Conservation (phyloP, 1,140 invertebrate species). For the Philotrypesis tridentata region DNA sequence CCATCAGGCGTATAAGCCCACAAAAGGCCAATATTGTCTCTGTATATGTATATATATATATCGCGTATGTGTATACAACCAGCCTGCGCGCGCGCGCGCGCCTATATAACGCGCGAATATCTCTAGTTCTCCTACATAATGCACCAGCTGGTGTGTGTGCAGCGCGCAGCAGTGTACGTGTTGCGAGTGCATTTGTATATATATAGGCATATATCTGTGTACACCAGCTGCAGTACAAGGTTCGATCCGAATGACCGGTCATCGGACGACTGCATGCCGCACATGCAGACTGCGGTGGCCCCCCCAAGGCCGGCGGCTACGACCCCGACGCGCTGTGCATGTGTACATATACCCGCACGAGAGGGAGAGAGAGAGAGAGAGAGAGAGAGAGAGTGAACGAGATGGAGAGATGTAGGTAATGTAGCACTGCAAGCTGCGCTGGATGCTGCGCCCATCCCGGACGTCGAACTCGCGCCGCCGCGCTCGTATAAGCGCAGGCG, state of each 20-base stretch:
- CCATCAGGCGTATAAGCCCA: not conserved
- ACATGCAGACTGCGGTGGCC: not conserved
- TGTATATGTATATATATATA: not conserved
- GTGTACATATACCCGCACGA: not conserved
- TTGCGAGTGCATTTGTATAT: not conserved
- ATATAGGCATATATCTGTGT: too few relatives aligned
- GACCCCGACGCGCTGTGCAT: not conserved
- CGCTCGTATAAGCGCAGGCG: slow-evolving; percentile 27
- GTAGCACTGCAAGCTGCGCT: not conserved
- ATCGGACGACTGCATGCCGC: slow-evolving; percentile 1
- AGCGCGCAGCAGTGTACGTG: too few relatives aligned
- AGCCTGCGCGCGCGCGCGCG: too few relatives aligned
- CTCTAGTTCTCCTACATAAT: too few relatives aligned
- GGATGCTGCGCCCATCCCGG: slow-evolving; percentile 14
- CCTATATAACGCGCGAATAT: not conserved
- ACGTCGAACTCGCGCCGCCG: slow-evolving; percentile 13
- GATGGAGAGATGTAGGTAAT: not conserved
- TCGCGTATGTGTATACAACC: not conserved
- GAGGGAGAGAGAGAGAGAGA: not conserved
- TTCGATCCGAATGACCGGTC: not conserved
- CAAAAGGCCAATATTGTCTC: not conserved
- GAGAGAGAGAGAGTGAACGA: not conserved
- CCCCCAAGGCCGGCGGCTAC: not conserved
- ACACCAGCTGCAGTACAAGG: too few relatives aligned
- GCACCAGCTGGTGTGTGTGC: too few relatives aligned